A percentile compares a stretch with the other conserved stretches of the same genome.
phyloP scores from a whole-genome alignment of 2,888 invertebrate genomes.

The Nemotelus nigrinus region DNA sequence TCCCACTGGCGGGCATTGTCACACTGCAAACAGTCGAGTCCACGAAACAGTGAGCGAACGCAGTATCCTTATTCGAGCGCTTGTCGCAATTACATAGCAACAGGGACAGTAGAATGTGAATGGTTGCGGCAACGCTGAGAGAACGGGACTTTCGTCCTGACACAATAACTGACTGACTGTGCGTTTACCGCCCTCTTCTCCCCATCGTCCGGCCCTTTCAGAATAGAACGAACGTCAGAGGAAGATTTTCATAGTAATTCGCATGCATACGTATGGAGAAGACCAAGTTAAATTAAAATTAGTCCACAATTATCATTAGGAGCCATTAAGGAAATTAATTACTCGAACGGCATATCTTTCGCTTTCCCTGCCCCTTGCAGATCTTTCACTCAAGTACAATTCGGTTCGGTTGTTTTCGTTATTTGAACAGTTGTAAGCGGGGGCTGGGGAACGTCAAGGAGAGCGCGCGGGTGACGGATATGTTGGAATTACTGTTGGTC shows the following conservation, averaged over 20 bases:
- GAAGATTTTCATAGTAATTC: conserved; percentile 38
- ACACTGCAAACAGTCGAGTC: neutral
- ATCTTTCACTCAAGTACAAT: neutral
- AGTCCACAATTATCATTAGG: conserved; percentile 46
- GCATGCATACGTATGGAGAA: conserved; percentile 42
- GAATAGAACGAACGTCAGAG: neutral
- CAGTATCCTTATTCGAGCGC: no score
- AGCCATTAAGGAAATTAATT: conserved; percentile 46
- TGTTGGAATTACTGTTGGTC: conserved; percentile 4
- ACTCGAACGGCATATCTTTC: conserved; percentile 38
- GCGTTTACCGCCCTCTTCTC: no score
- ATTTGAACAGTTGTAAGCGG: no score
- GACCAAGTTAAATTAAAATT: conserved; percentile 47
- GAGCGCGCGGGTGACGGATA: neutral
- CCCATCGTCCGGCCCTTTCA: no score
- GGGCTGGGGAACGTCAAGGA: no score
- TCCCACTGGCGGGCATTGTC: conserved; percentile 4
- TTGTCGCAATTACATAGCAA: no score
- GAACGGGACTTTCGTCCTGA: no score
- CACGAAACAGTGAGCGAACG: no score
- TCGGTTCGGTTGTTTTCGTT: neutral
- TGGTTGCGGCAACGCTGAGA: no score
- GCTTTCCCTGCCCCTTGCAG: neutral
- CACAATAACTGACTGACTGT: no score
- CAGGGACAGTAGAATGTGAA: no score